Conservation (phyloP, 2,113 vertebrate species). For the Lasiurus cinereus region DNA sequence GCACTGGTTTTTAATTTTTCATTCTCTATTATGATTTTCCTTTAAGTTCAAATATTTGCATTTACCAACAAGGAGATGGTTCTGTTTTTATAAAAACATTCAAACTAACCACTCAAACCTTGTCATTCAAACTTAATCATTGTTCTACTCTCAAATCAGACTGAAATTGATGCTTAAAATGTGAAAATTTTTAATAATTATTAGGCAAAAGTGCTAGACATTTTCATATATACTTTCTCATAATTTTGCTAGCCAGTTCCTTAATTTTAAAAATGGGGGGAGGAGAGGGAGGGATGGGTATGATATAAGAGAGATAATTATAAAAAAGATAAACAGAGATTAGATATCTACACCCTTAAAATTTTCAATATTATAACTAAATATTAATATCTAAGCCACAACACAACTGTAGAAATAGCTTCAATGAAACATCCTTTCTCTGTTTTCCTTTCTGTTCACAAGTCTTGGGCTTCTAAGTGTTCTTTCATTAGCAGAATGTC, state of each 20-base stretch:
- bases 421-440: neutral
- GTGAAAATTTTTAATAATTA: slow-evolving; percentile 26
- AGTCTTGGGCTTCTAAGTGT: neutral
- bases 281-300: neutral
- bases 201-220: neutral
- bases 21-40: slow-evolving; percentile 51
- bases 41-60: slow-evolving; percentile 34
- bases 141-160: slow-evolving; percentile 19
- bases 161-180: slow-evolving; percentile 63
- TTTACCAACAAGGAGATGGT: slow-evolving; percentile 37
- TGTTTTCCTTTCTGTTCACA: slow-evolving; percentile 46
- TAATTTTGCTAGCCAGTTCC: slow-evolving; percentile 24
- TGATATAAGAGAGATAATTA: neutral
- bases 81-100: slow-evolving; percentile 46
- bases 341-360: neutral
- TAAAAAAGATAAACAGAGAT: neutral
- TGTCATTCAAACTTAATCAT: slow-evolving; percentile 27
- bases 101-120: slow-evolving; percentile 10
- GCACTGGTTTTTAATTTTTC: slow-evolving; percentile 16
- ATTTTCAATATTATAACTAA: slow-evolving; percentile 46
- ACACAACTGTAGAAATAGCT: slow-evolving; percentile 8
- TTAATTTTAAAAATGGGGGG: slow-evolving; percentile 21
- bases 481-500: slow-evolving; percentile 45
- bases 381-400: slow-evolving; percentile 18
- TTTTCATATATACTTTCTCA: slow-evolving; percentile 41